Evolutionary conservation across 2,113 vertebrate species (phyloP), one percentile per base, ranked within the genome.

Genomic region (Spea bombifrons): DNA sequence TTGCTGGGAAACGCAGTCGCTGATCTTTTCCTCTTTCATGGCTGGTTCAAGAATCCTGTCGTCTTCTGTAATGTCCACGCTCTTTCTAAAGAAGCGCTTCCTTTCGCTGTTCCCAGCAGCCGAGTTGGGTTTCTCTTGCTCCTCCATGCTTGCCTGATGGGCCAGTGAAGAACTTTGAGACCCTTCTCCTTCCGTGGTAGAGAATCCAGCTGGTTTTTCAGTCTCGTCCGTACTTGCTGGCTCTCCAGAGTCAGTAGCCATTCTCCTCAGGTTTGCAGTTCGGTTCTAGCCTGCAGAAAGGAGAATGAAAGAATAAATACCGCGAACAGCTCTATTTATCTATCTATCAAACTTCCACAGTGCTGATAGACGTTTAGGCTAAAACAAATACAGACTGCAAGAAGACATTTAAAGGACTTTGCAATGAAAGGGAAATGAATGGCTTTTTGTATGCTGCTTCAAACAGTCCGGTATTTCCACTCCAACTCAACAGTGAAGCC

Each of bases 221-320:
- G 94, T 86, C 70, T 95, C 93, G 83, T 95, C 95, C 0, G 94
- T 94, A 87, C 91, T 91, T n/a, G 94, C 88, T 73, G 94, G 92
- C 80, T 96, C 95, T 82, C 94, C 95, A 16, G 94, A 93, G 87
- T 97, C 95, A 10, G 95, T 97, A 82, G 94, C 95, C 95, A 97
- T 97, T 75, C 86, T 85, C 73, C 81, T 70, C 65, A 82, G 82
- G 7, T 73, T 86, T 85, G 82, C 43, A 4, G 75, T 76, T 69
- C 50, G 46, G 50, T 52, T 52, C 9, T 52, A 52, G 9, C 10
- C 55, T 59, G 55, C 55, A 59, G 15, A 59, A 8, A 8, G 12
- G 10, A 59, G 15, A 12, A 10, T 30, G 30, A 30, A 30, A 30
- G 30, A 30, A 30, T 53, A 53, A 53, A 53, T 53, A 53, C 50